Evolutionary conservation across 2,888 invertebrate genomes (phyloP), one percentile per base, ranked within the genome.

Genomic region (Rhagophthalmus giganteus): DNA sequence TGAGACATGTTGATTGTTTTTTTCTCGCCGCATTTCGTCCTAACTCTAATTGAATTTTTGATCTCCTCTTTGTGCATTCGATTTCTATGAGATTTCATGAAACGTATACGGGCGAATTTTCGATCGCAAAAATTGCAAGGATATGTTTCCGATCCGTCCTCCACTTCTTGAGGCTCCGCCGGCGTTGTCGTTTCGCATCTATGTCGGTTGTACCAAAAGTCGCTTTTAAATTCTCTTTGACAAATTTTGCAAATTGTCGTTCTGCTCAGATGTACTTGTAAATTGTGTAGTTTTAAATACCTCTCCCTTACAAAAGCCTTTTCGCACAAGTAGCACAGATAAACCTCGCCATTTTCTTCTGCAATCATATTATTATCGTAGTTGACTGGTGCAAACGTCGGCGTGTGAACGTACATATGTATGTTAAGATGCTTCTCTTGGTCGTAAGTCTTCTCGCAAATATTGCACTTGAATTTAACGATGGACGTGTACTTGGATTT

Each of bases 121-220:
- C 52, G 30, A 20, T 41, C 25, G 9, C 52, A 52, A 8, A 52
- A 30, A 16, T 35, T 37, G 25, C 52, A 52, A 4, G 35, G 26
- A 24, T 28, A 34, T 12, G 16, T 11, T 2, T 27, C 13, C 8
- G 14, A 13, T 7, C 27, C 28, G 2, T 50, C 50, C 13, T 45
- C 42, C 11, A 24, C 25, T 31, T 15, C 30, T 13, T 26, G 35
- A 9, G 11, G 12, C 24, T 44, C 44, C n/a, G 27, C 31, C 4
- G 30, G 26, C 25, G 24, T 1, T 14, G 20, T 16, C 25, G 24
- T 1, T 14, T 28, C 25, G 20, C 52, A 52, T 15, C 39, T 34
- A 24, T 52, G 52, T 2, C 35, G 30, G n/a, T 12, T 37, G 12
- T 41, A 52, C 52, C 52, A 52, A 20, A 52, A 52, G 7, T 52